A percentile compares a stretch with the other conserved stretches of the same genome.
Conservation (phyloP, 2,113 vertebrate species). For the Oreochromis aureus region DNA sequence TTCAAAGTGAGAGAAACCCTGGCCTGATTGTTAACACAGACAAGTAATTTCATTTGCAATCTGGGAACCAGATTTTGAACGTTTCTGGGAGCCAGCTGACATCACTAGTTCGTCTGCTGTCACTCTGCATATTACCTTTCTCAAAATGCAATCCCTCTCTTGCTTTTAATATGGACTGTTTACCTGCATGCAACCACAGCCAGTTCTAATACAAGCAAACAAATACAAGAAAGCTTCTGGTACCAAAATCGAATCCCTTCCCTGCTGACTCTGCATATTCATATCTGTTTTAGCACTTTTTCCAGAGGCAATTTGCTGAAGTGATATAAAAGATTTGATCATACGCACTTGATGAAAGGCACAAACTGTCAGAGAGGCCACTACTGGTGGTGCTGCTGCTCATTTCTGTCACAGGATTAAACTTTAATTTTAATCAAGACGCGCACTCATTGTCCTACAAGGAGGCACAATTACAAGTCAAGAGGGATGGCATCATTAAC, state of each 20-base stretch:
- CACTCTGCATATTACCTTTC: background rate
- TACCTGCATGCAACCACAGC: background rate
- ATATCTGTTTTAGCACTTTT: background rate
- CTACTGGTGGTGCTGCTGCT: background rate
- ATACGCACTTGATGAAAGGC: background rate
- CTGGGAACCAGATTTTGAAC: background rate
- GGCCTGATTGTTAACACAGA: background rate
- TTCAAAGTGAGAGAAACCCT: background rate
- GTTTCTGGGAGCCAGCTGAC: background rate
- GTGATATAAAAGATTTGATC: background rate
- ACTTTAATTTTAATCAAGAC: constrained; percentile 23
- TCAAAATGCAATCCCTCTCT: background rate
- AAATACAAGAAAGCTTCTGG: background rate
- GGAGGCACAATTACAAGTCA: background rate
- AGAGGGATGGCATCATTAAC: background rate
- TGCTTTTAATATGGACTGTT: background rate
- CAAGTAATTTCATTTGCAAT: background rate
- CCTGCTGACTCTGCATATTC: background rate
- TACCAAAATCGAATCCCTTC: background rate
- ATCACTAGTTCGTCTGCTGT: background rate
- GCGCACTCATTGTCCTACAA: background rate
- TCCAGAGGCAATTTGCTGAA: background rate
- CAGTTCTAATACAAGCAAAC: background rate
- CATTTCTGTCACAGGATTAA: background rate
- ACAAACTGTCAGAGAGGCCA: background rate